Evolutionary conservation across 2,113 vertebrate species (phyloP), one percentile per base, ranked within the genome.

Genomic region (Origma solitaria): DNA sequence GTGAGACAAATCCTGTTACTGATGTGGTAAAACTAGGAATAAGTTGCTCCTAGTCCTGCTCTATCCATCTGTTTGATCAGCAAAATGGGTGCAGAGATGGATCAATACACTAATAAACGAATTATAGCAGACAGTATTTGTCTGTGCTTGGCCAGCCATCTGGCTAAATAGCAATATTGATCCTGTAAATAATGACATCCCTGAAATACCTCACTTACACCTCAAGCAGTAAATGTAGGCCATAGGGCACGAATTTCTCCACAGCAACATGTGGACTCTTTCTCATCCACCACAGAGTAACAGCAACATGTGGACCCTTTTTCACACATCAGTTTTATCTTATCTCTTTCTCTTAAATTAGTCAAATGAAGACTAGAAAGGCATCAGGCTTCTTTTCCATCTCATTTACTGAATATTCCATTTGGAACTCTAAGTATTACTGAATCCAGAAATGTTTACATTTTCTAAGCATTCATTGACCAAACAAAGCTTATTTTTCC

Each of bases 131-230:
- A 64, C 21, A 75, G 17, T 70, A 68, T 92, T 94, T 94, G 38
- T 42, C 87, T 0, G 0, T 62, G 73, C 60, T 87, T 73, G 73
- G 87, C 44, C 79, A 75, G 81, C 65, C 10, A 6, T 70, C 57
- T 93, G 82, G 82, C 62, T 95, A 73, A 90, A 92, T 13, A 90
- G 68, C 38, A 61, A 22, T 80, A 93, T 81, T 93, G 92, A 94
- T 93, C 75, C 68, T 42, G 54, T 80, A 92, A 93, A 73, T 53
- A 92, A 79, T 45, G 40, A 47, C 35, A 86, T 54, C 60, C 56
- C 35, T 83, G 35, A 90, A 86, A 92, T 50, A 66, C 2, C 58
- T 65, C 66, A 65, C 31, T 70, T 84, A 61, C 17, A 93, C 54
- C 60, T 95, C 56, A 86, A 81, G 64, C 76, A 88, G 53, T 57